Evolutionary conservation across 2,113 vertebrate genomes (phyloP).

Genomic region (Scomber scombrus): DNA sequence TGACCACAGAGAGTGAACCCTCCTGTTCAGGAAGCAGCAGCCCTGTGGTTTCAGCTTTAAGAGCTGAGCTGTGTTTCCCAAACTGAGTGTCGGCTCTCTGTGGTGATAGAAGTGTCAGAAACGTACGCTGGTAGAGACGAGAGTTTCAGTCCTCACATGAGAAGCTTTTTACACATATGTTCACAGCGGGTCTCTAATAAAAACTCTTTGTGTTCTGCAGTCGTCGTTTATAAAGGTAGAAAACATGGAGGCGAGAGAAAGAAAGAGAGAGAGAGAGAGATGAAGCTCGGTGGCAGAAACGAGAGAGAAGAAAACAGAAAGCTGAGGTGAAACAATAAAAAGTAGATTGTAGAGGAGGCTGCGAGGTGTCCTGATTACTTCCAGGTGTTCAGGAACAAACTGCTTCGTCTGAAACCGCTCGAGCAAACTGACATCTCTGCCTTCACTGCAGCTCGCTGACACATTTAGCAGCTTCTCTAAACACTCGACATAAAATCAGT

Average conservation of each 20-base stretch:
- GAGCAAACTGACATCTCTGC: neutral
- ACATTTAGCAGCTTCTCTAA: neutral
- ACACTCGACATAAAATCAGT: neutral
- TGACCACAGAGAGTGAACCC: constrained; percentile 5
- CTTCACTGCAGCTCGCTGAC: too few relatives aligned
- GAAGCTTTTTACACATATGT: too few relatives aligned
- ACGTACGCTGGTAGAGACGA: neutral
- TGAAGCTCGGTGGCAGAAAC: neutral
- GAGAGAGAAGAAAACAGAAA: neutral
- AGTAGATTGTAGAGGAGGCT: neutral
- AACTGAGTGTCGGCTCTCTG: neutral
- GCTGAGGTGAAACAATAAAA: neutral
- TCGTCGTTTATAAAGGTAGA: neutral
- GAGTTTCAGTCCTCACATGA: neutral
- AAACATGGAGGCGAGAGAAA: neutral
- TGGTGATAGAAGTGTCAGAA: neutral
- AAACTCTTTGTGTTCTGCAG: neutral
- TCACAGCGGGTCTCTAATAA: too few relatives aligned
- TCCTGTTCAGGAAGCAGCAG: constrained; percentile 20
- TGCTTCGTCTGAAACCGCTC: neutral
- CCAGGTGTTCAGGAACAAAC: constrained; percentile 21
- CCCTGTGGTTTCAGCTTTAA: constrained; percentile 14
- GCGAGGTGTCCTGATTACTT: constrained; percentile 6
- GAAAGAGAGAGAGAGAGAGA: neutral
- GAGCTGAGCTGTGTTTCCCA: neutral